Evolutionary conservation across 2,113 vertebrate genomes (phyloP).

Genomic region (Pachycephala philippinensis): DNA sequence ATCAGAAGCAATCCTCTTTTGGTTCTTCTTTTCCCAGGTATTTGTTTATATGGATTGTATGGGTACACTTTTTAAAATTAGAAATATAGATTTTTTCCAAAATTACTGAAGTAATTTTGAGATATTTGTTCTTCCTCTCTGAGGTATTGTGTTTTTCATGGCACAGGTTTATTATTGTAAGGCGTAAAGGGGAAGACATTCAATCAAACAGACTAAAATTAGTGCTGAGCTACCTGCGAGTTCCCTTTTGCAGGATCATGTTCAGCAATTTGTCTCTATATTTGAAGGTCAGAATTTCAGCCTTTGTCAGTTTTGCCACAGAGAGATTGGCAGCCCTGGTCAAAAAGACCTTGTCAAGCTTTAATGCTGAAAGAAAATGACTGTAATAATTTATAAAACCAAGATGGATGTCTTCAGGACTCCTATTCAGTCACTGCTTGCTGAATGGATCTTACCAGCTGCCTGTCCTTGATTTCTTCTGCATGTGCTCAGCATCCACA

Average conservation of each 20-base stretch:
- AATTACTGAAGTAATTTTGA: not conserved
- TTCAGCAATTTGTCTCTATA: not conserved
- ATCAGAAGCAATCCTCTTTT: not conserved
- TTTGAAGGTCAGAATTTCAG: not conserved
- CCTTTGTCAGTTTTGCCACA: not conserved
- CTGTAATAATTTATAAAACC: not conserved
- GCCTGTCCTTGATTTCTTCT: not conserved
- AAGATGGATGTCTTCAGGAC: not conserved
- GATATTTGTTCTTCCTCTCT: not conserved
- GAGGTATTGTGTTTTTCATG: not conserved
- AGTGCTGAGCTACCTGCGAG: not conserved
- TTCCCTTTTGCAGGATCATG: not conserved
- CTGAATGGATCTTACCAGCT: not conserved
- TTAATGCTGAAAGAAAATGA: not conserved
- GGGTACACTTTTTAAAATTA: not conserved
- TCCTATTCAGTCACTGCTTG: not conserved
- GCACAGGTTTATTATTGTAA: not conserved
- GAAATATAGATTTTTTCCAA: not conserved
- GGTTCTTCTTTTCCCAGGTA: not conserved
- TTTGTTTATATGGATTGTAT: not conserved
- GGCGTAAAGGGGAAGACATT: not conserved
- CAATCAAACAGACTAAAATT: not conserved
- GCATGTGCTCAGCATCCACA: not conserved
- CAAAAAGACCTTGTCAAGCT: not conserved
- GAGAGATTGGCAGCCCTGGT: not conserved